Conservation (phyloP, 2,113 vertebrate genomes). For the Varanus salvator region DNA sequence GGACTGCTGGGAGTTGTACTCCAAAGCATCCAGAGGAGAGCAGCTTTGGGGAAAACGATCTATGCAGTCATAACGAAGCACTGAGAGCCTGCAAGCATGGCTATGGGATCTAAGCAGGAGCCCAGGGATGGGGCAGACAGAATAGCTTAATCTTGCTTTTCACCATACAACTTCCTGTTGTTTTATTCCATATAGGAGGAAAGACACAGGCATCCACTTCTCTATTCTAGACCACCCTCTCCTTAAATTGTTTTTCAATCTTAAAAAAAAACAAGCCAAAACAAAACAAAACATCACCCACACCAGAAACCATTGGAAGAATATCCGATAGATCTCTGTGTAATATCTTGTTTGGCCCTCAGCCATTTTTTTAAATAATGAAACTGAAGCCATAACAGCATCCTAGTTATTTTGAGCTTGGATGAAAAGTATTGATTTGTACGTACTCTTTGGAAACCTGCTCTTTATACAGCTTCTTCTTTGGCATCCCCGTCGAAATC, state of each 20-base stretch:
- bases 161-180: background rate
- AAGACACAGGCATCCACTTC: too few relatives aligned
- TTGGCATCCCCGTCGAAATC: background rate
- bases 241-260: background rate
- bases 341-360: background rate
- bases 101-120: too few relatives aligned
- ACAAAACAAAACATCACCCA: too few relatives aligned
- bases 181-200: too few relatives aligned
- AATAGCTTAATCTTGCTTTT: background rate
- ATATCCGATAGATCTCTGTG: background rate
- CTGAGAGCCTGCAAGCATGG: too few relatives aligned
- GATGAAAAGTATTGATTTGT: conserved; percentile 7
- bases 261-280: too few relatives aligned
- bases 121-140: too few relatives aligned
- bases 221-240: background rate
- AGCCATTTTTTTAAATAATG: background rate
- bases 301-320: background rate
- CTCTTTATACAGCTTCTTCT: background rate
- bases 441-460: background rate
- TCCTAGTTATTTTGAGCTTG: background rate
- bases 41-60: too few relatives aligned
- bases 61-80: too few relatives aligned
- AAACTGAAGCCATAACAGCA: background rate
- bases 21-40: too few relatives aligned
- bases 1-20: too few relatives aligned